Conservation (phyloP, 1,140 invertebrate species). For the Anastrepha obliqua region DNA sequence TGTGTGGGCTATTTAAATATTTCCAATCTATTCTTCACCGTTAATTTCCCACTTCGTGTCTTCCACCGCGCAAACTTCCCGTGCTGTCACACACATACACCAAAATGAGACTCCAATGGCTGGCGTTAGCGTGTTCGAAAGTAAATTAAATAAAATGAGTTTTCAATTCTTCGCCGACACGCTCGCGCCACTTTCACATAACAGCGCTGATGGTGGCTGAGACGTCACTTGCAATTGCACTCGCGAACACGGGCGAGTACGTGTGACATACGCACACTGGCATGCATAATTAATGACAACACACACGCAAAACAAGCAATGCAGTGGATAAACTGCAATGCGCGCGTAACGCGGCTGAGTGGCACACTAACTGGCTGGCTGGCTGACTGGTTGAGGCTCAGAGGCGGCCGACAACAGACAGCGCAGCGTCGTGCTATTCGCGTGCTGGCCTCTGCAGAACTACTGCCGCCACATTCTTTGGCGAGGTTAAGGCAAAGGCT, state of each 20-base stretch:
- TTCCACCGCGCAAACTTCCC: neutral
- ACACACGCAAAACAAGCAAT: slow-evolving; percentile 4
- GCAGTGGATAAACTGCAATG: slow-evolving; percentile 14
- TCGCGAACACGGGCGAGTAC: neutral
- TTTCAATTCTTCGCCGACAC: slow-evolving; percentile 37
- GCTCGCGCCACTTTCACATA: slow-evolving; percentile 33
- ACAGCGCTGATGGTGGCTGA: neutral
- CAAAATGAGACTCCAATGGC: slow-evolving; percentile 6
- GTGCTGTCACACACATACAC: neutral
- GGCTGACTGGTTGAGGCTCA: neutral
- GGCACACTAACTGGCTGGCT: neutral
- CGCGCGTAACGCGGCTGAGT: slow-evolving; percentile 32
- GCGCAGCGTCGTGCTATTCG: slow-evolving; percentile 41
- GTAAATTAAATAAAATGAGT: slow-evolving; percentile 38
- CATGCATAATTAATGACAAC: neutral
- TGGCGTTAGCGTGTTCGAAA: slow-evolving; percentile 30
- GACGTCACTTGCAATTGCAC: slow-evolving; percentile 11
- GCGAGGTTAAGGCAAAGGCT: slow-evolving; percentile 40
- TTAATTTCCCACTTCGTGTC: slow-evolving; percentile 26
- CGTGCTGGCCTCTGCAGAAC: slow-evolving; percentile 43
- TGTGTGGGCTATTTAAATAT: neutral
- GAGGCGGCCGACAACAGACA: neutral
- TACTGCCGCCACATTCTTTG: slow-evolving; percentile 21
- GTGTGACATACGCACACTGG: neutral
- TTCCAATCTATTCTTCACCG: slow-evolving; percentile 38